Evolutionary conservation across 2,113 vertebrate species (phyloP).

Genomic region (Corapipo altera): DNA sequence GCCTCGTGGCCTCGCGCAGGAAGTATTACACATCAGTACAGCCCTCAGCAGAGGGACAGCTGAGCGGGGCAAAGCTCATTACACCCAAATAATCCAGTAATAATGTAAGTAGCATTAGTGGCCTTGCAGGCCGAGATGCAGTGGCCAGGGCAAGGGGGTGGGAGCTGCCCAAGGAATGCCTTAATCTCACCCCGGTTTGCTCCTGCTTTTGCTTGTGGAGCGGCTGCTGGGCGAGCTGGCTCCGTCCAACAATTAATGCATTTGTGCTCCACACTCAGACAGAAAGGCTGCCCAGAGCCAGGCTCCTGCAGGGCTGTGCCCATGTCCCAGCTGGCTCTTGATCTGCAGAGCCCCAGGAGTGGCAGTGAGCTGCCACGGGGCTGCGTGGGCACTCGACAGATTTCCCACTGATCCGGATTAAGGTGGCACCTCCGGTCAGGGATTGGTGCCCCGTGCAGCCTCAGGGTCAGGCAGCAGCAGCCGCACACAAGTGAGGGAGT

Average conservation of each 20-base stretch:
- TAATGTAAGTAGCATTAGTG: conserved; percentile 63
- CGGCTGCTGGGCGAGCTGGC: background rate
- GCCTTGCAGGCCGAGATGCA: background rate
- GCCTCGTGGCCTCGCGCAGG: conserved; percentile 1
- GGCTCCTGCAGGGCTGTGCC: background rate
- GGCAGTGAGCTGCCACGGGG: accelerated
- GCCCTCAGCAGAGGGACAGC: conserved; percentile 21
- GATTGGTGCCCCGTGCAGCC: background rate
- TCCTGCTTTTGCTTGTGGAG: background rate
- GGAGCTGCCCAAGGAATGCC: conserved; percentile 37
- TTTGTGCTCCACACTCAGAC: background rate
- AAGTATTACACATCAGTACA: conserved; percentile 44
- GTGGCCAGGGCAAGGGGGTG: background rate
- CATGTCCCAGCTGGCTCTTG: accelerated
- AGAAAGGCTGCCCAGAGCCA: background rate
- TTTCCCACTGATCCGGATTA: conserved; percentile 20
- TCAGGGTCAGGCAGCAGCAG: background rate
- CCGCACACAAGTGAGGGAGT: accelerated
- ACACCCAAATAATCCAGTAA: conserved; percentile 66
- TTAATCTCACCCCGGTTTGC: background rate
- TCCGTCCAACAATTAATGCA: background rate
- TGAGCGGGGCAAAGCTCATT: conserved; percentile 67
- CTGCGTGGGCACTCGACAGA: background rate
- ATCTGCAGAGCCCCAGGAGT: background rate
- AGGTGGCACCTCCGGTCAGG: conserved; percentile 48